Evolutionary conservation across 2,888 invertebrate genomes (phyloP), one percentile per base, ranked within the genome.

Genomic region (Ceriagrion tenellum): DNA sequence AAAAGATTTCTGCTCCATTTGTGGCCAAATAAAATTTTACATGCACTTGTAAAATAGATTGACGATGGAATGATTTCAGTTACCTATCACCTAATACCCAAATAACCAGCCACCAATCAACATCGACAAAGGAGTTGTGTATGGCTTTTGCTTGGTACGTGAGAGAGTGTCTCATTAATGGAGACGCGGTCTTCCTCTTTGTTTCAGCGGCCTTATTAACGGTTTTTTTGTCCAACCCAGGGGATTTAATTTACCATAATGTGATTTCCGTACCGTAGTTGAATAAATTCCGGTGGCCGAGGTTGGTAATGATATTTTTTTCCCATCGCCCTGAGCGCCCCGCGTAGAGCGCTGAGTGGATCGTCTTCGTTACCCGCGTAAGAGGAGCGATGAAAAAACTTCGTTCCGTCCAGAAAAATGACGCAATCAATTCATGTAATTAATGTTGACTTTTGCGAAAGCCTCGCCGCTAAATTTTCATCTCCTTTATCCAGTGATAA

Each of bases 391-490:
- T 16, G 69, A 69, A 81, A 81, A 81, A 81, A 35, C 81, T 35
- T 35, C 13, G 12, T 35, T 35, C 35, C 81, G 13, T 35, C 16
- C 0, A 8, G 81, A 81, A 69, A 81, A 81, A 81, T 81, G 81
- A 35, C 81, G 81, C 35, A 30, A 35, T 81, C 81, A 30, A 81
- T 81, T 81, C 81, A 35, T 35, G 35, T 81, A 81, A 81, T 81
- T 81, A 35, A 81, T 81, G 35, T 81, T 81, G 81, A 81, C 81
- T 81, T 35, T 81, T 30, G 35, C 81, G 26, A 81, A 81, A 81
- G 30, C 30, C 81, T 81, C 35, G 35, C 81, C 81, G 16, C 30
- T 18, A 81, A 81, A 81, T 12, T 35, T 35, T 18, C 35, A n/a
- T 81, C 30, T 35, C 81, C 16, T 81, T 35, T 35, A n/a, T 81